Base-by-base conservation (phyloP, 1,140 invertebrate genomes). In the Ostrea denselamellosa region DNA sequence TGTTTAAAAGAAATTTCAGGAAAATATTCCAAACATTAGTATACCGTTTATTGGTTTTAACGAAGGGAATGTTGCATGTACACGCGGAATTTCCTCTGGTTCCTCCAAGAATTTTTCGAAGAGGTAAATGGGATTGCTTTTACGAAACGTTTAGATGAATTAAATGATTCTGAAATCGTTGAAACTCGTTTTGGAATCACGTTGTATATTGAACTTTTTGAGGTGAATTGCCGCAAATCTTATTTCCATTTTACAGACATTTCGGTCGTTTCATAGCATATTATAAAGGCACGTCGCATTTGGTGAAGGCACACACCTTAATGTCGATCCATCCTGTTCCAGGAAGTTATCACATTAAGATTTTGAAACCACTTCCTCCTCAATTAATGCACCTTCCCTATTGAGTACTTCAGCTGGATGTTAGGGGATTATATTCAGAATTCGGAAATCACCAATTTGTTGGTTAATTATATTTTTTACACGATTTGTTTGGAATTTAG, bases 401-500 rank as follows among this genome's bases (percentile, higher is more conserved):
- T 77, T 25, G 28, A 77, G 28, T 25, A 25, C 28, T 77, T 71
- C 65, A 71, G 10, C 65, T 25, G 65, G 65, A 71, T 25, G 65
- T 71, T 8, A 71, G 65, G 19, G 65, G 65, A 71, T 71, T 71
- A 71, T 71, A 77, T 77, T 25, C 12, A 77, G 68, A 14, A 77
- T 28, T 77, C 68, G 68, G 68, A 77, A 28, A 77, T 77, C 68
- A 77, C 68, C 25, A 77, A 34, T 77, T 25, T 34, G 68, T 34
- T 25, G 22, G 25, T 10, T 34, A 77, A 77, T 77, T 77, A 28
- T 9, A 77, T 7, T 2, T 28, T 28, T 34, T 71, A 71, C 68
- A 22, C 25, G 68, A 71, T 34, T 56, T 62, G 84, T 44, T 44
- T 44, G 34, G 34, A 44, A 44, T 44, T 44, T 44, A 44, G 34